These are phyloP conservation scores for Melopsittacus undulatus DNA, from an alignment of 2,797 vertebrate genomes.

Conservation along the genomic window DNA sequence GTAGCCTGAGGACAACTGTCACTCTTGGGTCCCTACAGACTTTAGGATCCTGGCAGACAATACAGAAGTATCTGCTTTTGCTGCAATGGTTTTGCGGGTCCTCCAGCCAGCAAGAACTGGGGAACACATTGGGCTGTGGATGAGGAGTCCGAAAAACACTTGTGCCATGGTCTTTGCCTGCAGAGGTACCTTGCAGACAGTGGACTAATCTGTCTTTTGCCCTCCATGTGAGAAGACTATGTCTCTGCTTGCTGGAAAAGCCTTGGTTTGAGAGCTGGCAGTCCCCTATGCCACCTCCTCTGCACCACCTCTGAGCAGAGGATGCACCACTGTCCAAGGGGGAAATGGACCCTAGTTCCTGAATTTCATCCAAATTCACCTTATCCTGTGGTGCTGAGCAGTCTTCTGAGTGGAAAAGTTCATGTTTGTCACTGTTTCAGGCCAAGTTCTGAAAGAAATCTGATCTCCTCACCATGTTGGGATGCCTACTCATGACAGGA, in stretches of 20 bases:
- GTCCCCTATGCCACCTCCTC: accelerated
- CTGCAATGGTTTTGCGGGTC: background rate
- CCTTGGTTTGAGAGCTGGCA: background rate
- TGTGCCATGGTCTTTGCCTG: background rate
- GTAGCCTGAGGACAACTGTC: background rate
- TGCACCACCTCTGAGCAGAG: background rate
- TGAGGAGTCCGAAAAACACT: background rate
- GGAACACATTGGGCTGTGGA: background rate
- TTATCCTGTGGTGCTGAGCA: background rate
- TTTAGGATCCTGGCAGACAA: background rate
- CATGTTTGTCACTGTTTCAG: background rate
- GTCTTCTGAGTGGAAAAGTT: background rate
- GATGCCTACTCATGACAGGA: background rate
- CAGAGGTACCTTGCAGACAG: background rate
- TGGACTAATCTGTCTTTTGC: background rate
- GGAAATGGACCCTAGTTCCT: background rate
- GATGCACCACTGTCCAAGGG: background rate
- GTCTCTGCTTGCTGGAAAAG: background rate
- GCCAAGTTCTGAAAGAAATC: background rate
- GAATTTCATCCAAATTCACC: background rate
- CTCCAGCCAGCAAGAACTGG: background rate
- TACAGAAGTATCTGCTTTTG: constrained; percentile 8
- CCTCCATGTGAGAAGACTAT: background rate
- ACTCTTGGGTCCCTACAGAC: background rate
- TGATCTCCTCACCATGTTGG: background rate